Conservation (phyloP, 2,113 vertebrate genomes). For the Sphyrna mokarran region DNA sequence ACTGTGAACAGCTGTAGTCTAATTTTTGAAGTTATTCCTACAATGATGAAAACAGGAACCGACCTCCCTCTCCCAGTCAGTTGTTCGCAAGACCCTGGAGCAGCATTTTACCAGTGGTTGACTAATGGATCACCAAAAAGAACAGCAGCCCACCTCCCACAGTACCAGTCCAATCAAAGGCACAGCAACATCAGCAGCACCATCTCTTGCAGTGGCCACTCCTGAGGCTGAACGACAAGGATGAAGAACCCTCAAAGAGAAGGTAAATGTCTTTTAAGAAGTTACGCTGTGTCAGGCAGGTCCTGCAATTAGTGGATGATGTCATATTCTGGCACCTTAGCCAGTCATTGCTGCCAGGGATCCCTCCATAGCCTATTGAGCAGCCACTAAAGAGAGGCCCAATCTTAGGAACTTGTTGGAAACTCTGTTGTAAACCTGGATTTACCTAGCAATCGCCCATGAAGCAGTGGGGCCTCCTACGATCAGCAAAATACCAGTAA, state of each 20-base stretch:
- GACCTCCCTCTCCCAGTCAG: too few relatives aligned
- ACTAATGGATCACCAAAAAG: too few relatives aligned
- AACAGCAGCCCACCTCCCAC: not conserved
- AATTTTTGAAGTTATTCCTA: not conserved
- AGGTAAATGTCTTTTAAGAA: not conserved
- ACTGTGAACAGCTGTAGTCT: not conserved
- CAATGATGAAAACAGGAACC: not conserved
- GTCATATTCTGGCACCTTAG: not conserved
- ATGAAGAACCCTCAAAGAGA: not conserved
- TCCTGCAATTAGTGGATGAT: not conserved
- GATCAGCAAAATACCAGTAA: not conserved
- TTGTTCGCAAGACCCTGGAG: too few relatives aligned
- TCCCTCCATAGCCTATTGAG: too few relatives aligned
- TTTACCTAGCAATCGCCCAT: not conserved
- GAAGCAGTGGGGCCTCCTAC: not conserved
- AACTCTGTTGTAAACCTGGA: not conserved
- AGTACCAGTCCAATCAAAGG: not conserved
- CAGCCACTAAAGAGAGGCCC: not conserved
- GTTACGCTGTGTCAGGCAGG: not conserved
- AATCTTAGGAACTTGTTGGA: not conserved
- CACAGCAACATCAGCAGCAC: not conserved
- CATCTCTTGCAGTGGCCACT: not conserved
- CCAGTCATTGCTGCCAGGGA: too few relatives aligned
- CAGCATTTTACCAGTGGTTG: too few relatives aligned
- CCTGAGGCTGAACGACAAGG: not conserved